Evolutionary conservation across 1,140 invertebrate genomes (phyloP).

Genomic region (Drosophila funebris): DNA sequence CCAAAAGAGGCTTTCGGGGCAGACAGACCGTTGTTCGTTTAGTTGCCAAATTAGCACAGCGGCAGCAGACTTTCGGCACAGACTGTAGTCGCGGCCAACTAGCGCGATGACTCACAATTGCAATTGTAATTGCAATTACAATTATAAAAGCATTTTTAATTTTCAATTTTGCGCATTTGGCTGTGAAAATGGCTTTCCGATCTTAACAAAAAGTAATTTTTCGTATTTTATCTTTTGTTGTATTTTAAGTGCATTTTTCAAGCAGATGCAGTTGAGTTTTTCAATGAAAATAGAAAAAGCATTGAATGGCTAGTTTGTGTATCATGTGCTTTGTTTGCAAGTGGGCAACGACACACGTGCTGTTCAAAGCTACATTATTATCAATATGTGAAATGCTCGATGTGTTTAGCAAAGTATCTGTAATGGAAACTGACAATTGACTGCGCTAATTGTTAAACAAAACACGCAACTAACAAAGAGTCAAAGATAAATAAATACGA

Average conservation of each 20-base stretch:
- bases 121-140: conserved; percentile 24
- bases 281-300: conserved; percentile 34
- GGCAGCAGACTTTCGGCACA: conserved; percentile 53
- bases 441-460: conserved; percentile 64
- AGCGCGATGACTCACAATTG: conserved; percentile 32
- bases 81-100: conserved; percentile 64
- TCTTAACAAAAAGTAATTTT: conserved; percentile 47
- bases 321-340: background rate
- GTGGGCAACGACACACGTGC: background rate
- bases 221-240: conserved; percentile 13
- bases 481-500: conserved; percentile 26
- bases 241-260: background rate
- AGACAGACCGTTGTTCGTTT: conserved; percentile 23
- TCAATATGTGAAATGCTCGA: background rate
- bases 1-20: background rate
- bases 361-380: background rate
- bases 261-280: background rate
- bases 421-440: conserved; percentile 29
- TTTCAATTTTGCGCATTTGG: conserved; percentile 66
- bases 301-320: background rate
- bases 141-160: background rate
- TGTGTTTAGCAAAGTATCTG: background rate
- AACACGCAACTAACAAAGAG: conserved; percentile 54
- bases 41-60: conserved; percentile 71
- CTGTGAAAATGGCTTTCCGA: conserved; percentile 67